Evolutionary conservation across 2,113 vertebrate species (phyloP).

Genomic region (Onychostoma macrolepis): DNA sequence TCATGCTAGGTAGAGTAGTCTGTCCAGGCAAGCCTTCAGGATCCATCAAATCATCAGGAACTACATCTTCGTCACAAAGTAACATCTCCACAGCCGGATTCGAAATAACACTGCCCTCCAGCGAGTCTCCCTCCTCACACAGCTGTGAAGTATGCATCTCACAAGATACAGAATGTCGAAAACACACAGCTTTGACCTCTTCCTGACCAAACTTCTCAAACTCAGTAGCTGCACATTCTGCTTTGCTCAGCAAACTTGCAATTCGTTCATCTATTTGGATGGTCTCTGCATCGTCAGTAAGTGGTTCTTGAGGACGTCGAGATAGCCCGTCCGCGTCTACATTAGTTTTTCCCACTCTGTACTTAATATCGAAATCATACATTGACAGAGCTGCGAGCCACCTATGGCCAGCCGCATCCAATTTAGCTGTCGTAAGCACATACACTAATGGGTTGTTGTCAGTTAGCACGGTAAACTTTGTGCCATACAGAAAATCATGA

Average conservation of each 20-base stretch:
- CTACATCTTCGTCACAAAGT: slow-evolving; percentile 27
- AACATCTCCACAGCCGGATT: slow-evolving; percentile 28
- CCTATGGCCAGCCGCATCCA: slow-evolving; percentile 29
- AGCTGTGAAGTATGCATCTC: background rate
- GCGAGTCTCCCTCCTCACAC: background rate
- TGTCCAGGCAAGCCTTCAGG: slow-evolving; percentile 26
- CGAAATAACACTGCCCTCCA: background rate
- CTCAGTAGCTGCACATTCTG: background rate
- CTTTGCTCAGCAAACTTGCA: background rate
- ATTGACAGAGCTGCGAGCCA: slow-evolving; percentile 40
- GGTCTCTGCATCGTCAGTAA: slow-evolving; percentile 46
- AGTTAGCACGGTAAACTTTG: slow-evolving; percentile 36
- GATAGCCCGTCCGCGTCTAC: slow-evolving; percentile 31
- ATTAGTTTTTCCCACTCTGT: slow-evolving; percentile 4
- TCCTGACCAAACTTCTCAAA: slow-evolving; percentile 4
- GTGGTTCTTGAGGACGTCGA: background rate
- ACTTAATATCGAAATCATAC: slow-evolving; percentile 51
- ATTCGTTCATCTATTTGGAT: slow-evolving; percentile 4
- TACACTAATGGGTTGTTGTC: slow-evolving; percentile 42
- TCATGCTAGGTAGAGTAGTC: slow-evolving; percentile 23
- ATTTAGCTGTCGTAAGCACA: slow-evolving; percentile 36
- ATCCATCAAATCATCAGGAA: slow-evolving; percentile 22
- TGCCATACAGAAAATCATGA: slow-evolving; percentile 51
- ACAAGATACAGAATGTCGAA: background rate
- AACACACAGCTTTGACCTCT: background rate